Evolutionary conservation across 2,797 vertebrate genomes (phyloP), one percentile per base, ranked within the genome.

Genomic region (Semotilus atromaculatus): DNA sequence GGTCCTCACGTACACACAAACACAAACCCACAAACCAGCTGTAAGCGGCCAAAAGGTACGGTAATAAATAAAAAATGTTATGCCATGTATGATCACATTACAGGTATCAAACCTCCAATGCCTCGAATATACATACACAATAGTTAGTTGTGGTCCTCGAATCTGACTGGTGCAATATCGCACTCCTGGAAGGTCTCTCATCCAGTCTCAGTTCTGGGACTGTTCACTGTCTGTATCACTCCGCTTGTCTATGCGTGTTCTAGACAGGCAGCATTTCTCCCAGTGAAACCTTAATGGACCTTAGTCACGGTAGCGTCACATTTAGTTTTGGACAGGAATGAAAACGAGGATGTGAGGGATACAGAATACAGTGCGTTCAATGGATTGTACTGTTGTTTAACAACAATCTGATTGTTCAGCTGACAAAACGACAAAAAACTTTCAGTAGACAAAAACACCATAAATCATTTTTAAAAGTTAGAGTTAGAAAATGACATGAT

Each of bases 81-180:
- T 64, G 55, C 55, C 58, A 31, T 73, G 80, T 73, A 81, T 71
- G n/a, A 81, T 72, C 36, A 31, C 29, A 62, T 81, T 72, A 73
- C 21, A 21, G 58, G 58, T 23, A 75, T 34, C 74, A 75, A 74
- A 74, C 38, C 21, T 36, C 58, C 23, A 66, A 13, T 19, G 81
- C 4, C 18, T 38, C 0, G 0, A 48, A 31, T 64, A 16, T 60
- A 58, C 23, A 58, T n/a, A 60, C 2, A 60, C 58, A 26, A 60
- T 60, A 6, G 11, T 60, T 60, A 13, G n/a, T 6, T 13, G n/a
- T 62, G 58, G n/a, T 14, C n/a, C 58, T 26, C 2, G 2, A 26
- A 14, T 60, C n/a, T 62, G 26, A 48, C 16, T 48, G 45, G 45
- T 48, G 45, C 45, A 48, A 16, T 48, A 48, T 48, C 45, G 4